These are phyloP conservation scores for Myioborus miniatus DNA, from an alignment of 2,797 vertebrate genomes.

Conservation along the genomic window DNA sequence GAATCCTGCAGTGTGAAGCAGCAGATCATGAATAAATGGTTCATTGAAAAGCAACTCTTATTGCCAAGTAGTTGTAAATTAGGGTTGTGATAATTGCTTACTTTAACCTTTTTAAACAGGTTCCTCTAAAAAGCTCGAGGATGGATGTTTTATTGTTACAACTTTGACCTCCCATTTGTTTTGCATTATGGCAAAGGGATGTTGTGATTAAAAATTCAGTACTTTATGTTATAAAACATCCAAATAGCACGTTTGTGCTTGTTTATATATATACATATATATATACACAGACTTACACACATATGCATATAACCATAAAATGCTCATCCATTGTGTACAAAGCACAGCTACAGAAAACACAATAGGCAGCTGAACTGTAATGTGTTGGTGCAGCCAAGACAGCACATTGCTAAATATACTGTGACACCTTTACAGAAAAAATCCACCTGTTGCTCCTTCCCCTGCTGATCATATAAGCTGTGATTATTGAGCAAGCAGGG, in stretches of 20 bases:
- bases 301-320: background rate
- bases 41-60: conserved; percentile 78
- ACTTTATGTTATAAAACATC: background rate
- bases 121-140: conserved; percentile 76
- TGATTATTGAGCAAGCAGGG: background rate
- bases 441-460: background rate
- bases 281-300: background rate
- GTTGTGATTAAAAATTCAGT: conserved; percentile 55
- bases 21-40: conserved; percentile 77
- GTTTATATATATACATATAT: background rate
- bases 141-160: conserved; percentile 77
- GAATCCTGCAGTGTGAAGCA: conserved; percentile 73
- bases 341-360: background rate
- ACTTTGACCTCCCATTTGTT: conserved; percentile 78
- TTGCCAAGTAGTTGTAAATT: conserved; percentile 79
- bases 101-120: conserved; percentile 80
- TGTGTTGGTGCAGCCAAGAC: background rate
- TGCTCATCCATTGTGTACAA: background rate
- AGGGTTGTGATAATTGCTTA: conserved; percentile 79
- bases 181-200: conserved; percentile 66
- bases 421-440: background rate
- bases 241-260: background rate
- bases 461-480: background rate
- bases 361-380: background rate
- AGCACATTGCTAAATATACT: background rate